Evolutionary conservation across 2,113 vertebrate species (phyloP), one percentile per base, ranked within the genome.

Genomic region (Percopsis transmontana): DNA sequence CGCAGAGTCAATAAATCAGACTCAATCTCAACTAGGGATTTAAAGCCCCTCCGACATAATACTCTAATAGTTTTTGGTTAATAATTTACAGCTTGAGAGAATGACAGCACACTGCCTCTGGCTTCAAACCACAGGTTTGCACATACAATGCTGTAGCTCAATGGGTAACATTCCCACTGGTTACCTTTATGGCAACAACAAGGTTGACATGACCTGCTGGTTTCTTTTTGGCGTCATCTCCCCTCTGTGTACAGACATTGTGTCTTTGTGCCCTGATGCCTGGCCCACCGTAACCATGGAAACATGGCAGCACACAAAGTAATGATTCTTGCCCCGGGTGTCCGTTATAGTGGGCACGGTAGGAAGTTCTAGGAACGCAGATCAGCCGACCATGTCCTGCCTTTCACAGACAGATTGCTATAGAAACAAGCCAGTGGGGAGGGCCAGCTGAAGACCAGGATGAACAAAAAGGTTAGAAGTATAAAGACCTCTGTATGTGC

Each of bases 231-330:
- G 77, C 50, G 72, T 57, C 11, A 2, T 73, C 71, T 65, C 50
- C 57, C 52, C 39, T 76, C 54, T 54, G 48, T 72, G 11, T 70
- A 70, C 52, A 74, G 57, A 71, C 71, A 71, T 72, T 81, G 68
- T 33, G 62, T 72, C 71, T 74, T 72, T 78, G 66, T 73, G 59
- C 60, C 64, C 59, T 54, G 66, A 27, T 72, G 70, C 68, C 76
- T 79, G 71, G 77, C 71, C 70, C 66, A 58, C 66, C 18, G 87
- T 89, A 65, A 74, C 84, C 78, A 83, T 77, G 80, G 87, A 57
- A 66, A 86, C 44, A 64, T 64, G 63, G 68, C 64, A 42, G 52
- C 48, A 58, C 51, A 77, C 83, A 87, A 85, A 76, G 72, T 39
- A 20, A 64, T 12, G 62, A 57, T 70, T 76, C 57, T 66, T 62